Base-by-base conservation (phyloP, 1,140 invertebrate species). In the Rhyacophila brunnea region DNA sequence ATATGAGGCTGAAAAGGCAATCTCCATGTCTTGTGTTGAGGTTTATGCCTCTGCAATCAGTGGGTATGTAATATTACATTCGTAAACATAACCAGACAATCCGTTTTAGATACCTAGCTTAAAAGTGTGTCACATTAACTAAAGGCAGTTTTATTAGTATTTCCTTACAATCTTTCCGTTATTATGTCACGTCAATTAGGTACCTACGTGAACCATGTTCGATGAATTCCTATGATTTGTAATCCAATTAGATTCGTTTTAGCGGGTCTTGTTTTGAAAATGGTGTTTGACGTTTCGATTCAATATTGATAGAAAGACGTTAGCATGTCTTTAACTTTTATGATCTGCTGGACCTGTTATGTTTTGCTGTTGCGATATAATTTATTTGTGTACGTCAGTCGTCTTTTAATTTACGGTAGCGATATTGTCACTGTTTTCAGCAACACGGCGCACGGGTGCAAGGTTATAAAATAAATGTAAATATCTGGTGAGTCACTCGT, bases 1-100 rank as follows among this genome's bases (percentile, higher is more conserved):
- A 77, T 66, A 86, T 85, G 83, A 82, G 83, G 75, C 80, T 85
- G 68, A 86, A 84, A 73, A 79, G 84, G 70, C 78, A 82, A 69
- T 81, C 82, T 56, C 81, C 83, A 65, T 85, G 83, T 67, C 78
- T 85, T 52, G 80, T 85, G 28, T 71, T 85, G 14, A 75, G 80
- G 62, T 81, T 84, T 52, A 79, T 81, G 65, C 82, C 83, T 56
- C 68, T 84, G 42, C 78, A 79, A 43, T 71, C 74, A 59, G 78
- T 79, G 71, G 75, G 81, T 83, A 75, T 70, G 78, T 80, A 42
- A 36, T 45, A 18, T 46, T 13, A 35, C 23, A 20, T 13, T 10
- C 5, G 32, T 17, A 14, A 15, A 6, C n/a, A 4, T 2, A 40
- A 13, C 10, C 38, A 13, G 38, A 40, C n/a, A 13, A 2, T 40